A percentile compares a stretch with the other conserved stretches of the same genome.
phyloP scores from a whole-genome alignment of 2,113 vertebrate genomes.

The chimpanzee (Pan troglodytes) region NHGRI_mPanTro3-v2.1_pri NC_072421.2:132812001-132812500 shows the following conservation, averaged over 20 bases:
- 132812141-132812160: not conserved
- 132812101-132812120: not conserved
- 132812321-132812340: not conserved
- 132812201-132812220: not conserved
- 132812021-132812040: not conserved
- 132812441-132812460: not conserved
- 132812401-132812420: not conserved
- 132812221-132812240: not conserved
- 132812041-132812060: not conserved
- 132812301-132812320: slow-evolving; percentile 15
- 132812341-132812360: not conserved
- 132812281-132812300: not conserved
- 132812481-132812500: not conserved
- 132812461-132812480: not conserved
- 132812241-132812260: not conserved
- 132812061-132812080: not conserved
- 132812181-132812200: not conserved
- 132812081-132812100: not conserved
- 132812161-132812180: not conserved
- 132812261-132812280: not conserved
- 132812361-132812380: not conserved
- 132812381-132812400: not conserved
- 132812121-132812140: not conserved
- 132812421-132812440: not conserved
- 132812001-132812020: not conserved